Evolutionary conservation across 2,888 invertebrate genomes (phyloP).

Genomic region (Rutpela maculata): DNA sequence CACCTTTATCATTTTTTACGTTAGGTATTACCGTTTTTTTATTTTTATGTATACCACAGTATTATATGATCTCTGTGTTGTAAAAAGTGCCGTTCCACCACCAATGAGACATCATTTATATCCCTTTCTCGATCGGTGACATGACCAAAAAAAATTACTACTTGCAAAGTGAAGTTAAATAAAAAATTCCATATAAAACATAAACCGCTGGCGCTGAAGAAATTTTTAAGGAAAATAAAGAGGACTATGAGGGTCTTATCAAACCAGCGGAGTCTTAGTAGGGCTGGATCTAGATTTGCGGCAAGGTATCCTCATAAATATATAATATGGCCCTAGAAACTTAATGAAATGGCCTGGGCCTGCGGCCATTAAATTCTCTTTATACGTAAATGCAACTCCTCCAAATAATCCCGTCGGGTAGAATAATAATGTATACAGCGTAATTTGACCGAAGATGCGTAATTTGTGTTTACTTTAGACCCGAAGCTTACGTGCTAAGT

Average conservation of each 20-base stretch:
- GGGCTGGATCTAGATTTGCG: background rate
- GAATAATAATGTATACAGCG: constrained; percentile 9
- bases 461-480: constrained; percentile 15
- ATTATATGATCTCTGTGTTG: no score
- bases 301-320: background rate
- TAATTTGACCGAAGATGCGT: constrained; percentile 26
- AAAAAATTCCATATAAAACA: background rate
- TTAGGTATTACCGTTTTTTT: no score
- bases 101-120: no score
- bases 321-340: background rate
- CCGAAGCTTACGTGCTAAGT: constrained; percentile 11
- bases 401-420: background rate
- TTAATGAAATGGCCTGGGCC: background rate
- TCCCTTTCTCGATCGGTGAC: no score
- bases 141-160: no score
- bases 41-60: no score
- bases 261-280: background rate
- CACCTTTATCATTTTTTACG: no score
- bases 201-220: no score
- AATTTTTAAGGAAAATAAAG: no score
- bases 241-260: background rate
- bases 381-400: background rate
- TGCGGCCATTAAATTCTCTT: background rate
- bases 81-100: no score
- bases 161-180: no score